phyloP scores from a whole-genome alignment of 1,140 invertebrate genomes.

The Tetramorium simillimum region DNA sequence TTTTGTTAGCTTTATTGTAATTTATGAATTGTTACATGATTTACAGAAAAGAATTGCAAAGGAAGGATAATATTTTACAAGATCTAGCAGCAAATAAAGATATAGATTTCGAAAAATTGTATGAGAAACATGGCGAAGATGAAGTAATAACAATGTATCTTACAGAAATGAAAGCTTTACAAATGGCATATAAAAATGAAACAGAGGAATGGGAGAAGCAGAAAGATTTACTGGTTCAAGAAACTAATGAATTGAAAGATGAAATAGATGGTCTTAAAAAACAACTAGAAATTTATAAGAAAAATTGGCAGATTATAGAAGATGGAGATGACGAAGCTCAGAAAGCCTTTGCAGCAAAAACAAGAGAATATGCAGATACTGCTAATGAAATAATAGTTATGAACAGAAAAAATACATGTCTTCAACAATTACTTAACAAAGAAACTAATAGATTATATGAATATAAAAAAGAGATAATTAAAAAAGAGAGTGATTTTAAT shows the following conservation, averaged over 20 bases:
- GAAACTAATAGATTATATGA: constrained; percentile 77
- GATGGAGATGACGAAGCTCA: constrained; percentile 72
- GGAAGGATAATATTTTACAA: constrained; percentile 70
- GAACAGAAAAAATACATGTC: constrained; percentile 74
- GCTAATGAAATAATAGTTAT: constrained; percentile 67
- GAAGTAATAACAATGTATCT: constrained; percentile 74
- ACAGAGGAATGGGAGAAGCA: constrained; percentile 74
- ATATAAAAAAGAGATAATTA: constrained; percentile 76
- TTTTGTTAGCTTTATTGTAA: not conserved
- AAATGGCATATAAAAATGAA: constrained; percentile 70
- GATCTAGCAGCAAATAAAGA: constrained; percentile 57
- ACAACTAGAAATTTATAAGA: constrained; percentile 75
- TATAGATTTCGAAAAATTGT: constrained; percentile 51
- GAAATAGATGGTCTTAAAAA: constrained; percentile 62
- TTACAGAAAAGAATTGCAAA: constrained; percentile 76
- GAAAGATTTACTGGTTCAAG: constrained; percentile 64
- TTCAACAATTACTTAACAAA: constrained; percentile 78
- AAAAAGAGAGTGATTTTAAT: constrained; percentile 74
- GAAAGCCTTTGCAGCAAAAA: constrained; percentile 69
- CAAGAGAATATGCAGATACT: constrained; percentile 70
- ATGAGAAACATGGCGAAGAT: constrained; percentile 54
- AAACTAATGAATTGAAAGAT: constrained; percentile 70
- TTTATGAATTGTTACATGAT: constrained; percentile 1
- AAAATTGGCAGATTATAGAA: constrained; percentile 69
- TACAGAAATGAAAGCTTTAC: constrained; percentile 74